Evolutionary conservation across 1,140 invertebrate species (phyloP).

Genomic region (Nebria ingens): DNA sequence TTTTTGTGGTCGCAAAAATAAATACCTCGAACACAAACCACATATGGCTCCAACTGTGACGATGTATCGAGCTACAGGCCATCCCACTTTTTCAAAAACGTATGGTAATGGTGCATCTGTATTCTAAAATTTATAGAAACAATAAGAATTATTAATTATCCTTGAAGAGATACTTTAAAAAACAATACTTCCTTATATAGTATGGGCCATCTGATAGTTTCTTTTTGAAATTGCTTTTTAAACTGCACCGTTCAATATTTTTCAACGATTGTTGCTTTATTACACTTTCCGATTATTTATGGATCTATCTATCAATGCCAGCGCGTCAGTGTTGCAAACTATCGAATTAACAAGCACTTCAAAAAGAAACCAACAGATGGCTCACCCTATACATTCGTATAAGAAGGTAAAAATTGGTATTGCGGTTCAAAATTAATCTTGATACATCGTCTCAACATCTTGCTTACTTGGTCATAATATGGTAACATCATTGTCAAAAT

Average conservation of each 20-base stretch:
- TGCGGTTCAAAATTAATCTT: constrained; percentile 11
- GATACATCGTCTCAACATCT: too few species aligned
- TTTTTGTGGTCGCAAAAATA: not conserved
- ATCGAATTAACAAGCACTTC: too few species aligned
- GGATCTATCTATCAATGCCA: too few species aligned
- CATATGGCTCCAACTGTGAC: constrained; percentile 64
- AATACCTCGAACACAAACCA: constrained; percentile 54
- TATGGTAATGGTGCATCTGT: constrained; percentile 57
- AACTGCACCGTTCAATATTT: too few species aligned
- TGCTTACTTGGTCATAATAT: constrained; percentile 64
- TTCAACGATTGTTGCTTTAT: constrained; percentile 11
- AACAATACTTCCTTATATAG: constrained; percentile 11
- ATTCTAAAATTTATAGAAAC: constrained; percentile 42
- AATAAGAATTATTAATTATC: constrained; percentile 6
- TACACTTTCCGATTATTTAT: not conserved
- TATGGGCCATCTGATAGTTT: constrained; percentile 14
- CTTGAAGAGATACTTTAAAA: constrained; percentile 4
- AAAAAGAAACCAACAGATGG: too few species aligned
- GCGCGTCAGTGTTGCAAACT: too few species aligned
- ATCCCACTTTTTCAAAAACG: constrained; percentile 55
- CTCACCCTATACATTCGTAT: too few species aligned
- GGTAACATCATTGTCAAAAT: constrained; percentile 83
- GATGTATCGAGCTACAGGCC: constrained; percentile 57
- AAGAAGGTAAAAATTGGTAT: too few species aligned
- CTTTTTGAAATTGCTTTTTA: too few species aligned